These are phyloP conservation scores for Dolichotis patagonum DNA, from an alignment of 2,113 vertebrate genomes.

Conservation along the genomic window DNA sequence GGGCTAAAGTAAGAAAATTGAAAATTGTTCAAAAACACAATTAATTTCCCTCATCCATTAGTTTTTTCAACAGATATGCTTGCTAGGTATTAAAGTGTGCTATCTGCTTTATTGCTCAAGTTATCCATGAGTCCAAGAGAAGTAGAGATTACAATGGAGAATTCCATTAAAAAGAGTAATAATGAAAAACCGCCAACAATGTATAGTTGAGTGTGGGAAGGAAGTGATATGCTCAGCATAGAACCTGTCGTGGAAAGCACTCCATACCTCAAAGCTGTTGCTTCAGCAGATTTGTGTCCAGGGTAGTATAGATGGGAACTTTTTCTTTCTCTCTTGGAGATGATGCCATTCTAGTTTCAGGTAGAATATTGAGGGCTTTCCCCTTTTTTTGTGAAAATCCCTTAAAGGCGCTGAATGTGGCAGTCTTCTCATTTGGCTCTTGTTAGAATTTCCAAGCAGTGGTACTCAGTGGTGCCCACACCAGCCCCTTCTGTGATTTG, in stretches of 20 bases:
- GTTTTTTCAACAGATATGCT: background rate
- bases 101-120: background rate
- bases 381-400: background rate
- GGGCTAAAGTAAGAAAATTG: conserved; percentile 39
- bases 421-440: background rate
- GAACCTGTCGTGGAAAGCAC: background rate
- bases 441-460: background rate
- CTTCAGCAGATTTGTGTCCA: background rate
- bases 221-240: background rate
- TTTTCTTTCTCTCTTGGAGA: background rate
- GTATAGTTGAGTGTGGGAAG: background rate
- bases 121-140: background rate
- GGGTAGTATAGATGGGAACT: background rate
- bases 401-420: background rate
- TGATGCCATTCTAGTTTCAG: background rate
- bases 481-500: background rate
- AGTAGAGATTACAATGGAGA: background rate
- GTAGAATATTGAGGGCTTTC: background rate
- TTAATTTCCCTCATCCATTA: background rate
- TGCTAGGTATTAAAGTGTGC: background rate
- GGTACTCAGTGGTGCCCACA: background rate
- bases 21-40: conserved; percentile 45
- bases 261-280: background rate
- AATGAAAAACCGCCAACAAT: background rate
- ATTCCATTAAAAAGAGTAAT: background rate